A percentile compares a stretch with the other conserved stretches of the same genome.
These are phyloP conservation scores for Dipus sagitta DNA, from an alignment of 2,797 vertebrate genomes.

Conservation along the genomic window DNA sequence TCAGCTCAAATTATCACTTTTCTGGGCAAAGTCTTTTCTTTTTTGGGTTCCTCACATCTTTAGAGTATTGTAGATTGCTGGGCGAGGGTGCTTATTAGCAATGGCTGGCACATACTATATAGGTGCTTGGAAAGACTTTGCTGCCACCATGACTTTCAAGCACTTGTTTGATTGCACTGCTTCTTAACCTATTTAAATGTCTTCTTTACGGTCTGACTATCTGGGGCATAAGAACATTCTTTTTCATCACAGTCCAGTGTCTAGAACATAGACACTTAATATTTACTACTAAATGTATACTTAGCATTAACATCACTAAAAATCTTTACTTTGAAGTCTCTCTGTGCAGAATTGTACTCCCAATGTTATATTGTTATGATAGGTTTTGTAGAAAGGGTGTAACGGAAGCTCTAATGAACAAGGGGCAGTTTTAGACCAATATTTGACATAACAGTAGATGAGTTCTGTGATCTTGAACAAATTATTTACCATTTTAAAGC, in stretches of 20 bases:
- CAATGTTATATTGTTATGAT: background rate
- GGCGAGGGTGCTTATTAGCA: background rate
- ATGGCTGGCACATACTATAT: background rate
- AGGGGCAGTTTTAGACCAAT: background rate
- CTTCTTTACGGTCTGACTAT: constrained; percentile 9
- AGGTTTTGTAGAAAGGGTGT: background rate
- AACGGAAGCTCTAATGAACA: constrained; percentile 45
- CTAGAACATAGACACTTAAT: background rate
- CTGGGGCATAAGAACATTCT: background rate
- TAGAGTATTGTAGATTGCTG: background rate
- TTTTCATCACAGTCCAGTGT: background rate
- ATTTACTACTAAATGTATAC: constrained; percentile 19
- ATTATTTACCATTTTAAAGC: background rate
- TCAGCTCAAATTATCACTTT: background rate
- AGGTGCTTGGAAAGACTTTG: constrained; percentile 18
- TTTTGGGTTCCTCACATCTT: background rate
- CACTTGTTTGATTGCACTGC: constrained; percentile 19
- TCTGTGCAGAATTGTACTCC: background rate
- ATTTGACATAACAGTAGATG: constrained; percentile 23
- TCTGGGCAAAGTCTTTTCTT: background rate
- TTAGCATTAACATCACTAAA: background rate
- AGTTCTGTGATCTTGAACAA: background rate
- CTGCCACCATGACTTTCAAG: background rate
- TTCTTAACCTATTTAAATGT: background rate
- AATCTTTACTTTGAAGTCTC: background rate